Conservation (phyloP, 2,113 vertebrate genomes). For the Lethenteron reissneri region DNA sequence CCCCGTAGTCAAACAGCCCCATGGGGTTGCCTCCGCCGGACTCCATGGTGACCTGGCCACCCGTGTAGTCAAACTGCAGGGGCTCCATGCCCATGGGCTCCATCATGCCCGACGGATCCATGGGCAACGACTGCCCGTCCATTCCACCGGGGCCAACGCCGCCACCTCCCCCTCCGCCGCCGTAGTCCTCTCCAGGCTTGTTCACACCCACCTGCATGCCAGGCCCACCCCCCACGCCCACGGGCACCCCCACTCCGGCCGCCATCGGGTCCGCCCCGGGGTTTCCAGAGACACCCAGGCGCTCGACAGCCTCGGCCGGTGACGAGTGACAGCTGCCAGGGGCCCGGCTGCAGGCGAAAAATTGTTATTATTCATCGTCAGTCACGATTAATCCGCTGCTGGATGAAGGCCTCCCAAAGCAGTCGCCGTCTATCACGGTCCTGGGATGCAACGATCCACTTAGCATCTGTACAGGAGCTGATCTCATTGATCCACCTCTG, state of each 20-base stretch:
- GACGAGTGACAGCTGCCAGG: conserved; percentile 84
- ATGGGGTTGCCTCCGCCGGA: conserved; percentile 58
- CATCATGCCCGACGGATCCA: conserved; percentile 6
- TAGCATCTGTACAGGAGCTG: too few species aligned
- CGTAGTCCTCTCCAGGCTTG: neutral
- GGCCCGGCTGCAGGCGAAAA: conserved; percentile 35
- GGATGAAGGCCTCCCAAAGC: too few species aligned
- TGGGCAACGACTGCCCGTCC: conserved; percentile 4
- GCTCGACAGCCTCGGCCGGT: conserved; percentile 77
- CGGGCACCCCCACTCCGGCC: neutral
- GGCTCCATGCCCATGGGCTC: conserved; percentile 53
- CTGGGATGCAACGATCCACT: too few species aligned
- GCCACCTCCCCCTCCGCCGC: neutral
- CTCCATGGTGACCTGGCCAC: conserved; percentile 88
- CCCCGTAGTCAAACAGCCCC: conserved; percentile 85
- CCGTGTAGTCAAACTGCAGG: conserved; percentile 83
- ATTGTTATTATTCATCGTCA: neutral
- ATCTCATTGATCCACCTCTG: too few species aligned
- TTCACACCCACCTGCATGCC: neutral
- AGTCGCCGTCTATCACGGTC: too few species aligned
- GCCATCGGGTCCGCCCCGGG: conserved; percentile 8
- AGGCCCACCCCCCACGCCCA: neutral
- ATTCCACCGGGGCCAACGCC: neutral
- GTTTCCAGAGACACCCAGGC: conserved; percentile 50
- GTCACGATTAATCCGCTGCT: too few species aligned